Evolutionary conservation across 2,113 vertebrate genomes (phyloP).

Genomic region (Pelecanoides urinatrix): DNA sequence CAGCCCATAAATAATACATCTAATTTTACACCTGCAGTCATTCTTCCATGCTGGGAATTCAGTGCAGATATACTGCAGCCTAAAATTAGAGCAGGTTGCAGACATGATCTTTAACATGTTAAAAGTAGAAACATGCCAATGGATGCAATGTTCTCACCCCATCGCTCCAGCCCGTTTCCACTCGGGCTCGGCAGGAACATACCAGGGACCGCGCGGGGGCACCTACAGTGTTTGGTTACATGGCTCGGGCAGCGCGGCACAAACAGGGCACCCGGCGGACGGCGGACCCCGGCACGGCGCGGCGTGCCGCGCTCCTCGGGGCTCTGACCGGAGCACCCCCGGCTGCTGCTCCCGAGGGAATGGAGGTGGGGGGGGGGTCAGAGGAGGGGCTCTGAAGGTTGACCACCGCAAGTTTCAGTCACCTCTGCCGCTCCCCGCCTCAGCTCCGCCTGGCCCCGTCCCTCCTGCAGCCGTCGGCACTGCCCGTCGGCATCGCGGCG

Average conservation of each 20-base stretch:
- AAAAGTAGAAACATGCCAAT: not conserved
- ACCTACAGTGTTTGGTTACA: not conserved
- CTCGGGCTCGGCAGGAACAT: not conserved
- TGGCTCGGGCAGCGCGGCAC: not conserved
- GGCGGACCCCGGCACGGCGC: accelerated
- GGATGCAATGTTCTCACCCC: not conserved
- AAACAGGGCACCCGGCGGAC: not conserved
- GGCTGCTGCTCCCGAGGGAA: accelerated
- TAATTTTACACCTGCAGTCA: constrained; percentile 61
- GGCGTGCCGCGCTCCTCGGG: accelerated
- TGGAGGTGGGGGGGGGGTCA: not conserved
- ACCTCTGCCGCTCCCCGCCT: accelerated
- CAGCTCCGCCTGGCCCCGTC: accelerated
- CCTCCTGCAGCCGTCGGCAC: accelerated
- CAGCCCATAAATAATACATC: constrained; percentile 33
- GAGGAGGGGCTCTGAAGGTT: not conserved
- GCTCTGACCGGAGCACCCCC: not conserved
- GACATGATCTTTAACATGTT: not conserved
- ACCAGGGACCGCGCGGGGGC: not conserved
- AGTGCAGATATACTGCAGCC: not conserved
- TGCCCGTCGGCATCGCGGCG: accelerated
- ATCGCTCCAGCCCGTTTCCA: not conserved
- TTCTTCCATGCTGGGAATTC: not conserved
- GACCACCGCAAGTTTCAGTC: not conserved
- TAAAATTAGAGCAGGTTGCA: constrained; percentile 51